phyloP scores from a whole-genome alignment of 2,888 invertebrate genomes.

The Escarpia spicata region DNA sequence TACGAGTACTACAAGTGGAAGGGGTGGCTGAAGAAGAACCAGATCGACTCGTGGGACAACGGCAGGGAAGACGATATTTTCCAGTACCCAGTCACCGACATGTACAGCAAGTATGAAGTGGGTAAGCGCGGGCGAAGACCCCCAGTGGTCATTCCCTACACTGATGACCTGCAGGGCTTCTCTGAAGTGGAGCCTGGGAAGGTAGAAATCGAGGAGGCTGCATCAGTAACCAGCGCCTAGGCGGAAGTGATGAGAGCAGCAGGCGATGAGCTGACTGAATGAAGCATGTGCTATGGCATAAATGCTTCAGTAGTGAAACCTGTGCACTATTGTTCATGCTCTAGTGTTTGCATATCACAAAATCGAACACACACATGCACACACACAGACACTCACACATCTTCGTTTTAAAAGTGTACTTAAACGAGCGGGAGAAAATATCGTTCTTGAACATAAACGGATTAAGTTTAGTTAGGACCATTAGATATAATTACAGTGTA shows the following conservation, averaged over 20 bases:
- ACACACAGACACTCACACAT: too few relatives aligned
- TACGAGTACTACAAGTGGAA: conserved; percentile 28
- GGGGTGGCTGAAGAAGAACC: neutral
- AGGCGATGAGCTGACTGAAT: neutral
- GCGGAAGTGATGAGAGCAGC: neutral
- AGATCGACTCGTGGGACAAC: neutral
- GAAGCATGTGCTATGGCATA: neutral
- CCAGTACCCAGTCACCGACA: conserved; percentile 28
- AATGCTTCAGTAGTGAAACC: neutral
- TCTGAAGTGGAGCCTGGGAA: neutral
- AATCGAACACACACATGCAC: neutral
- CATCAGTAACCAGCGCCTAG: neutral
- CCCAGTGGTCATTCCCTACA: neutral
- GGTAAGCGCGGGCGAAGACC: conserved; percentile 20
- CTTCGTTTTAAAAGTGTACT: too few relatives aligned
- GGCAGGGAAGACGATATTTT: neutral
- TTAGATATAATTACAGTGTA: neutral
- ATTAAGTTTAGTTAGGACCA: too few relatives aligned
- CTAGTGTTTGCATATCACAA: neutral
- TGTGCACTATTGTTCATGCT: neutral
- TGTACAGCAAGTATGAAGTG: conserved; percentile 18
- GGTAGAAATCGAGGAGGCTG: neutral
- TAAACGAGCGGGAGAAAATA: neutral
- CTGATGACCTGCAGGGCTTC: neutral
- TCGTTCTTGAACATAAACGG: neutral